A percentile compares a stretch with the other conserved stretches of the same genome.
phyloP scores from a whole-genome alignment of 2,888 invertebrate species.

The Eristalinus aeneus region DNA sequence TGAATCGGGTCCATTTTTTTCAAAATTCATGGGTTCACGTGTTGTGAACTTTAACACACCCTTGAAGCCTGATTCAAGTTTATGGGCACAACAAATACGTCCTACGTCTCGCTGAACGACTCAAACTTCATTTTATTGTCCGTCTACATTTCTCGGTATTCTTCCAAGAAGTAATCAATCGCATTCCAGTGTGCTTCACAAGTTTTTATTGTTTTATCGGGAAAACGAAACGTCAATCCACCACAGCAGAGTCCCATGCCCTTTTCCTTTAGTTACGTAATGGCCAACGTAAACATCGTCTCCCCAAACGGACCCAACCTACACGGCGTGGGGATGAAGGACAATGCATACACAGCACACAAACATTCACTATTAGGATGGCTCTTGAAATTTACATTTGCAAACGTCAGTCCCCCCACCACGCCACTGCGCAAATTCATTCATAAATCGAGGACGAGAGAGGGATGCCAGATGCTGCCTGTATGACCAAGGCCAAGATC shows the following conservation, averaged over 20 bases:
- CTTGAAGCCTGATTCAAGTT: not conserved
- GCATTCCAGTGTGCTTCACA: not conserved
- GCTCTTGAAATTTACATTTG: not conserved
- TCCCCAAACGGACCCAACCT: not conserved
- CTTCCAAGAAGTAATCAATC: not conserved
- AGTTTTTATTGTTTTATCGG: not conserved
- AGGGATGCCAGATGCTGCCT: not conserved
- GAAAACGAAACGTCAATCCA: not conserved
- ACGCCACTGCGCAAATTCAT: slow-evolving; percentile 9
- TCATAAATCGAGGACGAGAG: slow-evolving; percentile 11
- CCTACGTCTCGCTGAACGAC: not conserved
- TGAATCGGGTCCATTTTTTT: not conserved
- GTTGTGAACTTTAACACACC: not conserved
- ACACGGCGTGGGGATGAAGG: not conserved
- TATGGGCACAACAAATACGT: not conserved
- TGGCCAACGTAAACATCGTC: not conserved
- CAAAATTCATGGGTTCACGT: no score
- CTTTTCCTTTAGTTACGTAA: not conserved
- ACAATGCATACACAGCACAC: not conserved
- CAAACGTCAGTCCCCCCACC: not conserved
- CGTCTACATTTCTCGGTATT: not conserved
- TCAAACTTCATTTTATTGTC: not conserved
- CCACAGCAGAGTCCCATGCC: no score
- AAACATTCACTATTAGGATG: not conserved
- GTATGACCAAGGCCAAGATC: slow-evolving; percentile 18